Conservation (phyloP, 2,113 vertebrate species). For the Rhynchopsitta pachyrhyncha region DNA sequence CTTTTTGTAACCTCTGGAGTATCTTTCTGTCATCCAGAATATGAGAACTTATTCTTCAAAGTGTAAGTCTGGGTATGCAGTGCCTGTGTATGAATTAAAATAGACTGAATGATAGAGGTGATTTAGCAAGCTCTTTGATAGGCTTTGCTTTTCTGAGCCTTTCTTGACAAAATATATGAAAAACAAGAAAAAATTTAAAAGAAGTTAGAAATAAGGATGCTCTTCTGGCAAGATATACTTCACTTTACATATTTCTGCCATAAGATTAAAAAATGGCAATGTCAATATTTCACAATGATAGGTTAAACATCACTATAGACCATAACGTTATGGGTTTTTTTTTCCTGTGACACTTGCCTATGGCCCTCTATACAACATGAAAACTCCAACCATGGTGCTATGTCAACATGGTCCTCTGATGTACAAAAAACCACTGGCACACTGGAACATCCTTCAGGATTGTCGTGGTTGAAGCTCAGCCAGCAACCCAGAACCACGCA, state of each 20-base stretch:
- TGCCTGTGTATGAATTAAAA: constrained; percentile 33
- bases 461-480: no score
- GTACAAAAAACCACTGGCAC: background rate
- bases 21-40: constrained; percentile 34
- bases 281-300: background rate
- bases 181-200: background rate
- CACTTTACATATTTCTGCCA: background rate
- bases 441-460: background rate
- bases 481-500: no score
- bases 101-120: background rate
- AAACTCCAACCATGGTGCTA: background rate
- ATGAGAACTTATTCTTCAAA: constrained; percentile 47
- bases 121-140: constrained; percentile 4
- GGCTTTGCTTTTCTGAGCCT: constrained; percentile 9
- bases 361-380: background rate
- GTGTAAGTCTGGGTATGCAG: background rate
- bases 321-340: background rate
- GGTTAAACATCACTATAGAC: background rate
- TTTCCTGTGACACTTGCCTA: background rate
- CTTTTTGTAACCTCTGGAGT: constrained; percentile 2
- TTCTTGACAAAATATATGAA: background rate
- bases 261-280: background rate
- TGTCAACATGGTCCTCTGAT: background rate
- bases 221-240: background rate
- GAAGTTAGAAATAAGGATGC: background rate